A percentile compares a stretch with the other conserved stretches of the same genome.
phyloP scores from a whole-genome alignment of 1,140 invertebrate genomes.

The Calliopsis andreniformis region DNA sequence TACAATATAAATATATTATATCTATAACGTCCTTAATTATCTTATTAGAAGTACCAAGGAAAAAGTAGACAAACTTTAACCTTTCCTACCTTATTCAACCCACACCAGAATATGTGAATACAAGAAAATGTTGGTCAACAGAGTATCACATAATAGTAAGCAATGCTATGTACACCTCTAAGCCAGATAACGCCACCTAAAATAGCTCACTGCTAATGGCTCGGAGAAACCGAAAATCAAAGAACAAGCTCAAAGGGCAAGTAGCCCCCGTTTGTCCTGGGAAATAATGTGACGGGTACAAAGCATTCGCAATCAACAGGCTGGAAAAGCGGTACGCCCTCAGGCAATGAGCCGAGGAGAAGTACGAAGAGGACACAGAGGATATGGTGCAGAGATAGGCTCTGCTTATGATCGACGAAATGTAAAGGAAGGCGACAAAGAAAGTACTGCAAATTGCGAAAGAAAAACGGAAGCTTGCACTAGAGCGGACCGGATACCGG shows the following conservation, averaged over 20 bases:
- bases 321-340: not conserved
- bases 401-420: conserved; percentile 1
- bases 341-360: not conserved
- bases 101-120: no score
- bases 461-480: conserved; percentile 1
- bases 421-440: not conserved
- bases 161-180: no score
- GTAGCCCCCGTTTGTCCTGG: not conserved
- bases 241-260: conserved; percentile 2
- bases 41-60: no score
- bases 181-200: no score
- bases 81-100: no score
- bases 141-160: no score
- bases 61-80: no score
- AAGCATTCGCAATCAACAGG: not conserved
- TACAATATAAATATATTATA: no score
- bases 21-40: no score
- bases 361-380: conserved; percentile 17
- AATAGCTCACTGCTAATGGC: no score
- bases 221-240: not conserved
- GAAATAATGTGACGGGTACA: not conserved
- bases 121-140: no score
- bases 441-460: not conserved
- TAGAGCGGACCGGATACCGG: conserved; percentile 44
- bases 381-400: not conserved